phyloP scores from a whole-genome alignment of 1,140 invertebrate genomes.

The Drosophila melanica region DNA sequence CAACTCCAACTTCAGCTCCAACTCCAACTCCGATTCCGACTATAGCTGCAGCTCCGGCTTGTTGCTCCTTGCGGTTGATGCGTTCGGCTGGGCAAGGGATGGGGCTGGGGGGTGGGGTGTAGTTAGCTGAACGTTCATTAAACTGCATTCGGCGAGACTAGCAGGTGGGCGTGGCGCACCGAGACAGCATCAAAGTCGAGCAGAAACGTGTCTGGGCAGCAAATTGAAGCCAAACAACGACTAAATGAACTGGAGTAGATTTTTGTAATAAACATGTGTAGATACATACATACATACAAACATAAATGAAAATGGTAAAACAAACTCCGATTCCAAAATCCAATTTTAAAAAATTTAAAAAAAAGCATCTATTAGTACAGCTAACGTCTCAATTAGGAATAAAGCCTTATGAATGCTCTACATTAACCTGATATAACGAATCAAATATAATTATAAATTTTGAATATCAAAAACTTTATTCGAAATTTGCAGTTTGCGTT shows the following conservation, averaged over 20 bases:
- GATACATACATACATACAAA: too few species aligned
- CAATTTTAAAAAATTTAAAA: too few species aligned
- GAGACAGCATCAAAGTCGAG: conserved; percentile 24
- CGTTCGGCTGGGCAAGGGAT: conserved; percentile 58
- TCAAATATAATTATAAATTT: too few species aligned
- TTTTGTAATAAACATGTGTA: background rate
- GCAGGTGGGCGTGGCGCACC: conserved; percentile 45
- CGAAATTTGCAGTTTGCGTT: too few species aligned
- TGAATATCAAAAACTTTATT: too few species aligned
- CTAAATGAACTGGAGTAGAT: conserved; percentile 5
- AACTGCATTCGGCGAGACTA: conserved; percentile 9
- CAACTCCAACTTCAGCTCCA: conserved; percentile 8
- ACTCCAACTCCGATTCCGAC: background rate
- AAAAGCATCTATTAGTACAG: too few species aligned
- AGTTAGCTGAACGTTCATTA: conserved; percentile 14
- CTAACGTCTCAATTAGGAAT: too few species aligned
- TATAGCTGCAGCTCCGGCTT: conserved; percentile 7
- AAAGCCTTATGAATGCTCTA: too few species aligned
- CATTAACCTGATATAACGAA: too few species aligned
- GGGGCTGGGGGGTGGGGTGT: conserved; percentile 9
- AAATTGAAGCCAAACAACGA: conserved; percentile 2
- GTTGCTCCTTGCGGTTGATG: conserved; percentile 41
- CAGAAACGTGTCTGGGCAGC: conserved; percentile 20
- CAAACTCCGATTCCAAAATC: too few species aligned
- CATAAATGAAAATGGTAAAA: too few species aligned